phyloP scores from a whole-genome alignment of 2,888 invertebrate genomes.

The Mycalesis mineus region DNA sequence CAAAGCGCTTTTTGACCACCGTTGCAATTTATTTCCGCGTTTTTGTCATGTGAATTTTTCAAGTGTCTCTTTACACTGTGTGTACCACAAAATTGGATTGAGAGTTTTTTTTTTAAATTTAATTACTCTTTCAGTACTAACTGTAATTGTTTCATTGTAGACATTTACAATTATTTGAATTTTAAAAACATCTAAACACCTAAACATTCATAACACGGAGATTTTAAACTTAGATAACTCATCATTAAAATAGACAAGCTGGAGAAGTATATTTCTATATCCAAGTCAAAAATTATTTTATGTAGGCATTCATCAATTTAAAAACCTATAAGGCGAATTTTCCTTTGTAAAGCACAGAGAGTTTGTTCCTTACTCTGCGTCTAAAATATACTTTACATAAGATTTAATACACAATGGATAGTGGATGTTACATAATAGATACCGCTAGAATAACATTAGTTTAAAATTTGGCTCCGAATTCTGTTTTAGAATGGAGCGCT shows the following conservation, averaged over 20 bases:
- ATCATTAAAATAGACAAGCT: too few species aligned
- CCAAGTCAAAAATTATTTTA: too few species aligned
- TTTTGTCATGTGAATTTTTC: constrained; percentile 10
- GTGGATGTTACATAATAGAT: not conserved
- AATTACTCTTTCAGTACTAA: not conserved
- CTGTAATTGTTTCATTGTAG: not conserved
- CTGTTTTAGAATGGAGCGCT: constrained; percentile 25
- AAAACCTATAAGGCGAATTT: too few species aligned
- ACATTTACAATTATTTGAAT: too few species aligned
- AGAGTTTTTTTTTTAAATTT: not conserved
- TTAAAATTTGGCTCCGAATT: constrained; percentile 21
- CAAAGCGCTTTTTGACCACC: constrained; percentile 19
- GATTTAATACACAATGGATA: not conserved
- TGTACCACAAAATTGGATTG: not conserved
- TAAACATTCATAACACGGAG: too few species aligned
- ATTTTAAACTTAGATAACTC: too few species aligned
- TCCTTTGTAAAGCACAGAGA: too few species aligned
- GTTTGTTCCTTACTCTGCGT: too few species aligned
- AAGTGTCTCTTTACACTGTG: not conserved
- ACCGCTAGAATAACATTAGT: constrained; percentile 18
- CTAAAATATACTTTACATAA: not conserved
- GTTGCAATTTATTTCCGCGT: constrained; percentile 5
- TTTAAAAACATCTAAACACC: too few species aligned
- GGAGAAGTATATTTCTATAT: too few species aligned
- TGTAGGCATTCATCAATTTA: too few species aligned